phyloP scores from a whole-genome alignment of 1,140 invertebrate genomes.

The Sinonovacula constricta region DNA sequence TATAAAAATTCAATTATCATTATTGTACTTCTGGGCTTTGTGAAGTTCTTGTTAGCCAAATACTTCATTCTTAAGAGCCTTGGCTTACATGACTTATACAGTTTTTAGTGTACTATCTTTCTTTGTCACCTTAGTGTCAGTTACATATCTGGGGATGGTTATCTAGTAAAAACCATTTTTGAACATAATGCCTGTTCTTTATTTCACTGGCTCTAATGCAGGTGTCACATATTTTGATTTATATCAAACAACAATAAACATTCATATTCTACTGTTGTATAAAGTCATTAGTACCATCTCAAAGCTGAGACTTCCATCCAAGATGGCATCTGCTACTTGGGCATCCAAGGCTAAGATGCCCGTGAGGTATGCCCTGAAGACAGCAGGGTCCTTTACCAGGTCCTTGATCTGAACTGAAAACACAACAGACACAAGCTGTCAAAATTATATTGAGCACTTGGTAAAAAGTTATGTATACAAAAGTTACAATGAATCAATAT shows the following conservation, averaged over 20 bases:
- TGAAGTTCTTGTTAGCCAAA: too few species aligned
- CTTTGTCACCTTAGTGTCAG: too few species aligned
- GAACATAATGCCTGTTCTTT: too few species aligned
- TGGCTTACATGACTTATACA: too few species aligned
- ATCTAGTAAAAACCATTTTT: background rate
- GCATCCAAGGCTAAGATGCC: slow-evolving; percentile 53
- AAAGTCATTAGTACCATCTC: slow-evolving; percentile 50
- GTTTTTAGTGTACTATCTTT: too few species aligned
- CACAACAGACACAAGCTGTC: background rate
- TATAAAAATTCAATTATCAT: too few species aligned
- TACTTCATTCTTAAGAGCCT: too few species aligned
- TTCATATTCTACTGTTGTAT: background rate
- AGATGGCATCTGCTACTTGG: slow-evolving; percentile 57
- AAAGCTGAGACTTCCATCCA: slow-evolving; percentile 58
- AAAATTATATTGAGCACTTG: background rate
- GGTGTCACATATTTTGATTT: background rate
- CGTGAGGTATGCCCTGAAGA: slow-evolving; percentile 59
- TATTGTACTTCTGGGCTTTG: too few species aligned
- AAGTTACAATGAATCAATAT: background rate
- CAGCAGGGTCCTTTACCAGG: slow-evolving; percentile 58
- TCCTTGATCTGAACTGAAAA: slow-evolving; percentile 66
- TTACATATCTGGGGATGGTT: background rate
- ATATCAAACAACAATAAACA: background rate
- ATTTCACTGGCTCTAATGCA: background rate
- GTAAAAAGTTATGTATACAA: background rate